Evolutionary conservation across 2,888 invertebrate species (phyloP), one percentile per base, ranked within the genome.

Genomic region (Prionchulus punctatus): DNA sequence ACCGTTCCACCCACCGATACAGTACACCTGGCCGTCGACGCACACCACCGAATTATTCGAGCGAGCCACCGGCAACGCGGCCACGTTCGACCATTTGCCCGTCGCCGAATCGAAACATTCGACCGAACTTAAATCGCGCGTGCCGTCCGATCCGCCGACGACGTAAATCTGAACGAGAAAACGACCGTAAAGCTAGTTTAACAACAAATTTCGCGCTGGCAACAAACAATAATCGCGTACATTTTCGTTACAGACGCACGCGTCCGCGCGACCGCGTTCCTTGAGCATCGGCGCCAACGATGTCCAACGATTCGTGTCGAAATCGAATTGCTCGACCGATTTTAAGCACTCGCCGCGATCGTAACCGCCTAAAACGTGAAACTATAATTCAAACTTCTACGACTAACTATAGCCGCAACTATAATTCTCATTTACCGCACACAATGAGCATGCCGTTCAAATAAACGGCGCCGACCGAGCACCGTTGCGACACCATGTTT

Each of bases 291-390:
- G 77, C 0, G 82, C 78, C 66, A 84, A 73, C 27, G 76, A 69
- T 45, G 74, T 70, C 87, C 88, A 88, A 54, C 73, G 74, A 74
- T 86, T 85, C 2, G 72, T 74, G 52, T 74, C 75, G 2, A 84
- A 81, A 66, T 81, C 78, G 75, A 85, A 88, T 48, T 80, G 79
- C 73, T 86, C 86, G 1, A 82, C 83, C 25, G 80, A 78, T 62
- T 80, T 79, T 63, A 88, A 76, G 69, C 86, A 87, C 70, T 86
- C 85, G 45, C 83, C 83, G 62, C 87, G 79, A 74, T 87, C 86
- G 74, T 88, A 87, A 7, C 84, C 84, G 66, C 83, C 81, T 80
- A 64, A 43, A 66, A 63, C 61, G 54, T 45, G 30, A 60, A 57
- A 54, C 49, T 12, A n/a, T n/a, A n/a, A n/a, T n/a, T n/a, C n/a